Evolutionary conservation across 2,797 vertebrate genomes (phyloP), one percentile per base, ranked within the genome.

Genomic region (Anabas testudineus): DNA sequence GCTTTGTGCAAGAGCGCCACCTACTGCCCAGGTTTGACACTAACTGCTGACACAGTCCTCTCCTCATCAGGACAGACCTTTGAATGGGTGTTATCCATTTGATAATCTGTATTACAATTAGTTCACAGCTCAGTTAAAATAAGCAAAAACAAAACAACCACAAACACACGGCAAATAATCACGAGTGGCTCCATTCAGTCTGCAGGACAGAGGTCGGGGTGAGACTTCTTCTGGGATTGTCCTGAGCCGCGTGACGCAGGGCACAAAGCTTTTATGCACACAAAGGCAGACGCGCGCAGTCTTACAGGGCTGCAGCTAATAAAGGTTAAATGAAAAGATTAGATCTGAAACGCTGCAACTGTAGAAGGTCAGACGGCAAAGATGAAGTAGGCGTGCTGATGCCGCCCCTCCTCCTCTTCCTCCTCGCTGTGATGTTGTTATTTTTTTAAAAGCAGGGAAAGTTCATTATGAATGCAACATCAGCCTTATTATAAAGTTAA

Each of bases 401-500:
- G 49, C 15, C 14, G 32, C 48, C 64, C 47, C 48, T 14, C 56
- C 22, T 14, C 37, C 14, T 26, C 15, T 10, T 57, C 36, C 8
- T 49, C 59, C 10, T 49, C 51, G 12, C 7, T 26, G 24, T 58
- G 9, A 51, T 22, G 64, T 39, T 76, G 37, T 67, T 67, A 45
- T 80, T 76, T 24, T 77, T 67, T 52, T 21, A 37, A 66, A 74
- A 72, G 41, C 64, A 47, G 47, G 22, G 45, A 67, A 71, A 80
- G 49, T 68, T 83, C 74, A 78, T 88, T 85, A 76, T 71, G 54
- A 68, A 86, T 14, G 56, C 67, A 77, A 79, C 73, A 84, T 86
- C 66, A 84, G 39, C 70, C 81, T 77, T 36, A 73, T 86, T 84
- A 85, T 59, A 59, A 65, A 85, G 72, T 70, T 76, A 78, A 86